Evolutionary conservation across 2,113 vertebrate species (phyloP).

Genomic region (Pachypanchax playfairii): DNA sequence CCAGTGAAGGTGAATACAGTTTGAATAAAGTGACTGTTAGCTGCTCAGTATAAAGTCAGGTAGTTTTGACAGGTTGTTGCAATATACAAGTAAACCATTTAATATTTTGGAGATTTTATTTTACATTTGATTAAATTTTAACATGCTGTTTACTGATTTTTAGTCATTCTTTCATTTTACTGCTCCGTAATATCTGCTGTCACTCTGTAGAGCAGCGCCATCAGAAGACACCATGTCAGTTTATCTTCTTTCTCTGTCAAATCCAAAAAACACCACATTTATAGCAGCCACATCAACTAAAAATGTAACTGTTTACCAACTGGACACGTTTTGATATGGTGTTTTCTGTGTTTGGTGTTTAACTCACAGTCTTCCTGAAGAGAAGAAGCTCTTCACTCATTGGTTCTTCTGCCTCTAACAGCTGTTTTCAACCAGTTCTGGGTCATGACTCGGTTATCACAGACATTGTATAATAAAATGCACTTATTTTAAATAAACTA

Average conservation of each 20-base stretch:
- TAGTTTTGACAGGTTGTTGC: no score
- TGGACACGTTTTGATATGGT: neutral
- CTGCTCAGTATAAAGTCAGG: no score
- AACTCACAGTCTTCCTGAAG: constrained; percentile 21
- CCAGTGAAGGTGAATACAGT: neutral
- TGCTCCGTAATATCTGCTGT: neutral
- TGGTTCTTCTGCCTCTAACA: constrained; percentile 2
- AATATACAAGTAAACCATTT: no score
- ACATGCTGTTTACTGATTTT: neutral
- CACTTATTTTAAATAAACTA: neutral
- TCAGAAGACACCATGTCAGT: neutral
- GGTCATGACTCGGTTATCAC: neutral
- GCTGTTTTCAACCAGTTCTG: constrained; percentile 1
- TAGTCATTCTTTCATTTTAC: neutral
- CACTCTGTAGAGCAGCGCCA: neutral
- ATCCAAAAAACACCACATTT: no score
- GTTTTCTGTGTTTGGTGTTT: neutral
- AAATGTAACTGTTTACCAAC: neutral
- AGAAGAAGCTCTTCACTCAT: constrained; percentile 18
- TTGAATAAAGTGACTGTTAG: neutral
- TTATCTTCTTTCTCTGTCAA: neutral
- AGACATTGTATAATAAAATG: neutral
- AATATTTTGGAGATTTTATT: no score
- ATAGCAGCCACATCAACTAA: neutral
- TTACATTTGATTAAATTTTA: neutral